Conservation (phyloP, 2,113 vertebrate genomes). For the Hystrix brachyura region DNA sequence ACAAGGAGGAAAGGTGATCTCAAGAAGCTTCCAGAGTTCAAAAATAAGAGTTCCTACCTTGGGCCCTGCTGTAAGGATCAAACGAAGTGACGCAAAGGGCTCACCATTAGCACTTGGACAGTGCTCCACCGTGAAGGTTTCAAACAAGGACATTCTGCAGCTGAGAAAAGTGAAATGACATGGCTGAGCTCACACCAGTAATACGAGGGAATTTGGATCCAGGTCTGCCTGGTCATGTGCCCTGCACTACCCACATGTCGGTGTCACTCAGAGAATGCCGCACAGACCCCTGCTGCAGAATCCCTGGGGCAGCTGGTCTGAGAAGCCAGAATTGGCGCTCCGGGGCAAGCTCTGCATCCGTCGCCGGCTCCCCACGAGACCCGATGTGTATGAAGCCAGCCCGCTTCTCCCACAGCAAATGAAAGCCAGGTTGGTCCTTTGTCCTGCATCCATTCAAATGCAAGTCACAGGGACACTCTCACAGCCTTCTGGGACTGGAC, state of each 20-base stretch:
- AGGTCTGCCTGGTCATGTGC: background rate
- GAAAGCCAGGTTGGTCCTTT: background rate
- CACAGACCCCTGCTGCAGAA: background rate
- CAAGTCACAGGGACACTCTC: background rate
- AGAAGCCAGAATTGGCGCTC: background rate
- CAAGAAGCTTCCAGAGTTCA: background rate
- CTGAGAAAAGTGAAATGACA: background rate
- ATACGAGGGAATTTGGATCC: background rate
- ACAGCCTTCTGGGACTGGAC: background rate
- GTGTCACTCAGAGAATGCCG: background rate
- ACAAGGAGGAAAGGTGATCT: background rate
- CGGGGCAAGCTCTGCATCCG: background rate
- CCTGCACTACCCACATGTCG: background rate
- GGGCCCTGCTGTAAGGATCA: background rate
- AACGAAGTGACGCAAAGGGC: background rate
- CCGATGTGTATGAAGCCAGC: background rate
- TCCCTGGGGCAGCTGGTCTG: background rate
- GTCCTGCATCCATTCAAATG: background rate
- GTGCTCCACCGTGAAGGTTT: background rate
- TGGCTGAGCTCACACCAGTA: background rate
- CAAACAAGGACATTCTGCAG: background rate
- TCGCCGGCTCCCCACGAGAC: background rate
- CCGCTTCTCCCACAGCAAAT: background rate
- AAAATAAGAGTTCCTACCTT: background rate
- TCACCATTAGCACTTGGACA: background rate